Evolutionary conservation across 2,888 invertebrate species (phyloP), one percentile per base, ranked within the genome.

Genomic region (Epistrophe eligans): DNA sequence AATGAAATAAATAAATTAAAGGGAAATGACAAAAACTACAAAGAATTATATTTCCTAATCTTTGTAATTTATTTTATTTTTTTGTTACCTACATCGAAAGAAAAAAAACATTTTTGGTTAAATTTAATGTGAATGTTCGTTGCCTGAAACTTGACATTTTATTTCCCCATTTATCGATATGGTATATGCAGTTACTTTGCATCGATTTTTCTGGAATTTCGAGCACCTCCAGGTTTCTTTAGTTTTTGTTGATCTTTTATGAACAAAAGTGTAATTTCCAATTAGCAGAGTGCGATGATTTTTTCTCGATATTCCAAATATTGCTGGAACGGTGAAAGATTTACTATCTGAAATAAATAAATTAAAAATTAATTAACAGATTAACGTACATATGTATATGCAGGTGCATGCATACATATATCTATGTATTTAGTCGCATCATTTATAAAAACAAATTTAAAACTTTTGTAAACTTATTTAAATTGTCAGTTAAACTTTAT

Each of bases 201-300:
- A 73, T 60, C 50, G 50, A 50, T 73, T 38, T n/a, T 48, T 60
- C 38, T 58, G 38, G n/a, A 38, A 62, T 38, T 62, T 73, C 3
- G 73, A 73, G 11, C 64, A 64, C 5, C 28, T 15, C 64, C 64
- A 64, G 10, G n/a, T 43, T 13, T 64, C 64, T 43, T 45, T 28
- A 11, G 1, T 32, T 64, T 64, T 45, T 15, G 17, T 6, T 64
- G 64, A 6, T 28, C 64, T 43, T 32, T 45, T 45, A 13, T 10
- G 28, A 10, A 64, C 24, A 8, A 64, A 64, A 6, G 28, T 45
- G 2, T 64, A 15, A 28, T 28, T 45, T 28, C 64, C 64, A 45
- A 64, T 28, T 1, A 64, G 45, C 3, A 64, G 11, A 28, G 64
- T 45, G 10, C 32, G 64, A 28, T 28, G 43, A n/a, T 13, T n/a